A percentile compares a stretch with the other conserved stretches of the same genome.
phyloP scores from a whole-genome alignment of 2,888 invertebrate species.

The Drosophila fungiperda region DNA sequence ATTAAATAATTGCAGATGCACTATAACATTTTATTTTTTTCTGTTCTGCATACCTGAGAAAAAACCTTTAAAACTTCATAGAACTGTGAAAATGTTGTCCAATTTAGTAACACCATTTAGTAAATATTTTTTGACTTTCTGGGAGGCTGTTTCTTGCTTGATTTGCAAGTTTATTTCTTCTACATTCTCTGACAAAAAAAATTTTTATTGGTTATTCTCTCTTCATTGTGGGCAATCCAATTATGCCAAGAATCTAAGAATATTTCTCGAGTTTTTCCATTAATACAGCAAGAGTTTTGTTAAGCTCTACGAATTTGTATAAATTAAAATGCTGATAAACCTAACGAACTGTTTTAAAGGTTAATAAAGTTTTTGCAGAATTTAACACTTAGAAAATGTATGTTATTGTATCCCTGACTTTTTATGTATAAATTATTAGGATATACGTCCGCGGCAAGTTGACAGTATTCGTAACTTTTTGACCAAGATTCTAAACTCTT shows the following conservation, averaged over 20 bases:
- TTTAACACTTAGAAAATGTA: not conserved
- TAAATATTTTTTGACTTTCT: not conserved
- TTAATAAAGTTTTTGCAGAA: not conserved
- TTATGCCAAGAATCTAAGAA: no score
- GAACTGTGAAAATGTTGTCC: not conserved
- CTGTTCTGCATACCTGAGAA: no score
- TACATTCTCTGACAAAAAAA: not conserved
- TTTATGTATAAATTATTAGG: no score
- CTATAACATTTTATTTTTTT: not conserved
- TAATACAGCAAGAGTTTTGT: no score
- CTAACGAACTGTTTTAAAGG: not conserved
- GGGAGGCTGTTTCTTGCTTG: not conserved
- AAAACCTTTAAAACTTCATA: not conserved
- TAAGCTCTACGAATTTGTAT: no score
- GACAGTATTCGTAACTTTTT: fast-evolving
- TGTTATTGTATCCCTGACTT: not conserved
- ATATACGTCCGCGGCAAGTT: not conserved
- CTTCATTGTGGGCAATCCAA: no score
- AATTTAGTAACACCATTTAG: not conserved
- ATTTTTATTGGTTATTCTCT: no score
- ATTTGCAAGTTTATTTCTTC: not conserved
- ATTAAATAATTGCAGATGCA: not conserved
- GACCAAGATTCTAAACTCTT: not conserved
- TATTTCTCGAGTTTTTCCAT: no score
- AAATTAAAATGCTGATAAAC: no score